phyloP scores from a whole-genome alignment of 2,797 vertebrate species.

The Rhinatrema bivittatum region DNA sequence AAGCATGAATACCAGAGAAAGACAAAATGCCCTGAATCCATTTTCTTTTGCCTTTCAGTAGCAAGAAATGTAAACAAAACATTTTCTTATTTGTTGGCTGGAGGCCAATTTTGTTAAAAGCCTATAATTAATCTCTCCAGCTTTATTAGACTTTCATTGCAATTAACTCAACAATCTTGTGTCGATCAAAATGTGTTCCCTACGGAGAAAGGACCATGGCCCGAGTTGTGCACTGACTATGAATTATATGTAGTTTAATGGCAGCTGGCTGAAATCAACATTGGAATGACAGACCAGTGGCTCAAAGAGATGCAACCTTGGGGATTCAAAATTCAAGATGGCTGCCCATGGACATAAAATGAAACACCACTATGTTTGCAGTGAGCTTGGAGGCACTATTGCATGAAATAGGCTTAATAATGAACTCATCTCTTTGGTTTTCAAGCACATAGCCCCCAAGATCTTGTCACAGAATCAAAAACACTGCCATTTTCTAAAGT shows the following conservation, averaged over 20 bases:
- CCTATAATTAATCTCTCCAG: conserved; percentile 44
- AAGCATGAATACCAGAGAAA: conserved; percentile 12
- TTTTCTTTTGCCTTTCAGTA: conserved; percentile 41
- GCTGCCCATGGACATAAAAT: too few species aligned
- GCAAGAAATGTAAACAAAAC: conserved; percentile 48
- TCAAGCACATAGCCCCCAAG: too few species aligned
- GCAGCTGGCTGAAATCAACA: too few species aligned
- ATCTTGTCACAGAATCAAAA: too few species aligned
- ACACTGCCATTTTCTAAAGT: too few species aligned
- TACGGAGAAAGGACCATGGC: conserved; percentile 7
- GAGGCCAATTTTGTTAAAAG: conserved; percentile 39
- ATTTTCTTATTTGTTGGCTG: conserved; percentile 36
- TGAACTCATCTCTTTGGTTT: too few species aligned
- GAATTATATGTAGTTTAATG: too few species aligned
- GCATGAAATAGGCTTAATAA: too few species aligned
- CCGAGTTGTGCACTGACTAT: not conserved
- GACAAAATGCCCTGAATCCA: conserved; percentile 22
- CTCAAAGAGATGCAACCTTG: too few species aligned
- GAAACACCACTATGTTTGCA: too few species aligned
- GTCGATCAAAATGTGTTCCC: conserved; percentile 47
- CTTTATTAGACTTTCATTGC: conserved; percentile 51
- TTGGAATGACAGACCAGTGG: too few species aligned
- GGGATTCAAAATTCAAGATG: not conserved
- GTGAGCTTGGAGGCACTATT: too few species aligned
- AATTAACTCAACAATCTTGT: conserved; percentile 42